Base-by-base conservation (phyloP, 2,797 vertebrate species). In the Erethizon dorsatum region DNA sequence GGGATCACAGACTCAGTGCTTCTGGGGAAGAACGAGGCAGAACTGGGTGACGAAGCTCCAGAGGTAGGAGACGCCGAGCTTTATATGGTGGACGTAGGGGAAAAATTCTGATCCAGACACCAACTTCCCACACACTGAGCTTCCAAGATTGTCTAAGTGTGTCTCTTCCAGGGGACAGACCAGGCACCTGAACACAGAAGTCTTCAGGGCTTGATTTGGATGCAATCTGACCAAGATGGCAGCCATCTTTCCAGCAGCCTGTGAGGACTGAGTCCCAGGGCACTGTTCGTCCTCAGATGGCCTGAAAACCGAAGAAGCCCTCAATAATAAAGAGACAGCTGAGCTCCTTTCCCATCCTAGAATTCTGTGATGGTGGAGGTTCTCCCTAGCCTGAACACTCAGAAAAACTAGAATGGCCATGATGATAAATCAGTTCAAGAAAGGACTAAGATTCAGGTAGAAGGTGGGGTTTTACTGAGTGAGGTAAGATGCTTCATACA, bases 31-130 rank as follows among this genome's bases (percentile, higher is more conserved):
- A 85, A 73, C 1, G 9, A 26, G 77, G 56, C 7, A 5, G 2
- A 57, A 18, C 24, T 54, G 37, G 57, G 41, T 50, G 26, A 97
- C 89, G 78, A 90, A 84, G 26, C 24, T 73, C 88, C n/a, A 73
- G 67, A 90, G 20, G 6, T 50, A 22, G 95, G 77, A 37, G 45
- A 1, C 47, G 14, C 26, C 3, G 59, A 54, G 12, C 14, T 85
- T 78, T 63, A 65, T 20, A 22, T 41, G 52, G 56, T 56, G 14
- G 20, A 54, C 45, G 0, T 2, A 63, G 9, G 14, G 71, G 31
- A 10, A 88, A 52, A 59, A 28, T 14, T 50, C 61, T 90, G 93
- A 52, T 3, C 4, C 47, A 47, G 67, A 77, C 41, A 77, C 31
- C 56, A 33, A 52, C 33, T 86, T 47, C 45, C 28, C 50, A 22